A percentile compares a stretch with the other conserved stretches of the same genome.
Conservation (phyloP, 2,113 vertebrate species). For the Pteropus alecto region DNA sequence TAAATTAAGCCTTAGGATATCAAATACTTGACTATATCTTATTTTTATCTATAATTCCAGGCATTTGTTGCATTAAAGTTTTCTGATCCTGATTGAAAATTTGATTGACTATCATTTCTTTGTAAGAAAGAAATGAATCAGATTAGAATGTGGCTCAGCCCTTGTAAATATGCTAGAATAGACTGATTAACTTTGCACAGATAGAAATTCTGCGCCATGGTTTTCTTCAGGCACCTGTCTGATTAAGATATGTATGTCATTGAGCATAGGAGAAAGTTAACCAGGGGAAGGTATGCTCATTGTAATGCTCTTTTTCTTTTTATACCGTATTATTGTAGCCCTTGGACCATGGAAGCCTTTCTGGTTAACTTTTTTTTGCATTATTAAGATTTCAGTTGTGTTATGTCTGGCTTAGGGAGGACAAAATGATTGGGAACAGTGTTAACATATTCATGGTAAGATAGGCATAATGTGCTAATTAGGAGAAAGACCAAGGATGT, state of each 20-base stretch:
- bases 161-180: not conserved
- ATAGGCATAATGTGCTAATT: not conserved
- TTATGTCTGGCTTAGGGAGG: not conserved
- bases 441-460: not conserved
- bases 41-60: not conserved
- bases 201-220: not conserved
- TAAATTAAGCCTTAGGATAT: not conserved
- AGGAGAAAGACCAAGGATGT: not conserved
- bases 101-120: not conserved
- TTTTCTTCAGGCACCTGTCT: not conserved
- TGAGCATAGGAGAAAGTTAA: not conserved
- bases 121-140: not conserved
- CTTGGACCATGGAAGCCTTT: not conserved
- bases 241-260: not conserved
- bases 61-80: slow-evolving; percentile 14
- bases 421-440: not conserved
- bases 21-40: not conserved
- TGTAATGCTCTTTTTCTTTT: not conserved
- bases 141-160: not conserved
- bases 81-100: not conserved
- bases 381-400: not conserved
- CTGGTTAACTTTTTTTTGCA: not conserved
- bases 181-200: not conserved
- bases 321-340: not conserved
- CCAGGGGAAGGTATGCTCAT: not conserved